phyloP scores from a whole-genome alignment of 2,113 vertebrate species.

The Apodemus sylvaticus region DNA sequence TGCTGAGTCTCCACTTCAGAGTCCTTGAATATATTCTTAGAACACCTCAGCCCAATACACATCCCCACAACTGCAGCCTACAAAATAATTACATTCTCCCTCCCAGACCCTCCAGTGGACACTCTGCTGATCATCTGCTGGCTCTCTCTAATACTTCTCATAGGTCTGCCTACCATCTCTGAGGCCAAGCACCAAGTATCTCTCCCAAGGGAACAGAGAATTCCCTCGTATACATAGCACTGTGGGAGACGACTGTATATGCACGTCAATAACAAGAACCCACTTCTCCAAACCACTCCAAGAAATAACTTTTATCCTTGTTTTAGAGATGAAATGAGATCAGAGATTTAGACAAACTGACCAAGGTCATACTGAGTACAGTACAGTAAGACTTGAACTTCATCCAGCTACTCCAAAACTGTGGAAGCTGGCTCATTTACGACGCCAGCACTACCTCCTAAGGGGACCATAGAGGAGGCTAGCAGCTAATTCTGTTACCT shows the following conservation, averaged over 20 bases:
- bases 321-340: not conserved
- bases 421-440: not conserved
- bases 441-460: not conserved
- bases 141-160: not conserved
- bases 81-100: not conserved
- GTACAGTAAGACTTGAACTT: not conserved
- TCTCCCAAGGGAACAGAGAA: not conserved
- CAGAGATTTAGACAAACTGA: not conserved
- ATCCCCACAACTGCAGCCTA: not conserved
- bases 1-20: not conserved
- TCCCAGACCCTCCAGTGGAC: not conserved
- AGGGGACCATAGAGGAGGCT: not conserved
- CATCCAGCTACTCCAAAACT: not conserved
- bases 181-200: not conserved
- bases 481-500: not conserved
- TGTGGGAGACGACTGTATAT: not conserved
- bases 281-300: not conserved
- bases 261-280: not conserved
- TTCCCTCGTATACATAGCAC: not conserved
- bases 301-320: not conserved
- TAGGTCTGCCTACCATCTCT: not conserved
- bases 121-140: not conserved
- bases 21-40: not conserved
- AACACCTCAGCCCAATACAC: not conserved
- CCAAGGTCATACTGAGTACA: not conserved